Evolutionary conservation across 1,140 invertebrate species (phyloP).

Genomic region (Matsumurasca onukii): DNA sequence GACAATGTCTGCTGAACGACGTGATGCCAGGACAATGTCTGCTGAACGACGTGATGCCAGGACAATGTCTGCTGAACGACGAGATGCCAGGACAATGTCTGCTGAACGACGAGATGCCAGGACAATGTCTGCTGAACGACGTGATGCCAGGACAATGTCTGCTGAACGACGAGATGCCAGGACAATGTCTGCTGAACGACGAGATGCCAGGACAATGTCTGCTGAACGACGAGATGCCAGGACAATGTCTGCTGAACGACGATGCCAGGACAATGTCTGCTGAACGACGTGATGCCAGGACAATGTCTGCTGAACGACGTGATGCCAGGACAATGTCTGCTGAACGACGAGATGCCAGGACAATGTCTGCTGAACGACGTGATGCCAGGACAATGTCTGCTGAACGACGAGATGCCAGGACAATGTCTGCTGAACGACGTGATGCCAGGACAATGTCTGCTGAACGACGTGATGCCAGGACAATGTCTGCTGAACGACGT

Average conservation of each 20-base stretch:
- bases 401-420: conserved; percentile 2
- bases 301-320: background rate
- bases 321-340: background rate
- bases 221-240: conserved; percentile 17
- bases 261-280: background rate
- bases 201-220: background rate
- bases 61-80: background rate
- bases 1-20: background rate
- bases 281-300: background rate
- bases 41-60: background rate
- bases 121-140: background rate
- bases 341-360: background rate
- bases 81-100: background rate
- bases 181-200: conserved; percentile 16
- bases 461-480: background rate
- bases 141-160: background rate
- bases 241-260: background rate
- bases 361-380: conserved; percentile 13
- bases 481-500: background rate
- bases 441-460: background rate
- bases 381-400: background rate
- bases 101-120: conserved; percentile 10
- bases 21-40: background rate
- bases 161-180: background rate
- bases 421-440: background rate